These are phyloP conservation scores for Halocynthia aurantium DNA, from an alignment of 23 tunicate genomes.

Conservation along the genomic window DNA sequence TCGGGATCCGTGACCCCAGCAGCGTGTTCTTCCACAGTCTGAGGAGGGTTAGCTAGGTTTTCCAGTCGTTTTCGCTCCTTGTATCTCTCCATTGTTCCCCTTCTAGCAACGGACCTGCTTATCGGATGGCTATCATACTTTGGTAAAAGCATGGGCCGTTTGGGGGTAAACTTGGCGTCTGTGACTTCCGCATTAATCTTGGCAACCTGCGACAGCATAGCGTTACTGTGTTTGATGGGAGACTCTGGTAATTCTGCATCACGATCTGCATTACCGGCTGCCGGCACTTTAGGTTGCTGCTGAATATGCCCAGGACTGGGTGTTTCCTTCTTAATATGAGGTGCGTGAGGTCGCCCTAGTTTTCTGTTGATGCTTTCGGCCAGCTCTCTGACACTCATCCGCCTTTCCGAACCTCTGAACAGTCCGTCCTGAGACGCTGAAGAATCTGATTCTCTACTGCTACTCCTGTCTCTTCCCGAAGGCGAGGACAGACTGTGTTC, in stretches of 20 bases:
- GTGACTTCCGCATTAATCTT: not conserved
- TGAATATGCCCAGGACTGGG: not conserved
- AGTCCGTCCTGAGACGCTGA: slow-evolving; percentile 58
- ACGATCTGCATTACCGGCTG: not conserved
- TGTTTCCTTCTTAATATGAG: slow-evolving; percentile 11
- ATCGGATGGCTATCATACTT: slow-evolving; percentile 27
- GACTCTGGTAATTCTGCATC: not conserved
- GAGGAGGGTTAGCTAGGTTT: slow-evolving; percentile 13
- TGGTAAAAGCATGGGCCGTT: slow-evolving; percentile 23
- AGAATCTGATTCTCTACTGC: slow-evolving; percentile 78
- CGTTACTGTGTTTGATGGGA: not conserved
- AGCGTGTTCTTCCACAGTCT: slow-evolving; percentile 7
- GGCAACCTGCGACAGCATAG: not conserved
- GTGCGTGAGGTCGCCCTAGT: slow-evolving; percentile 29
- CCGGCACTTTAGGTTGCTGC: not conserved
- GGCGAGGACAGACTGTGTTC: slow-evolving; percentile 16
- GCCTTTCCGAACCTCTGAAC: slow-evolving; percentile 49
- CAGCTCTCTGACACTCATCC: slow-evolving; percentile 70
- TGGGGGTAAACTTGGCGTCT: not conserved
- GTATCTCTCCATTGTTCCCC: slow-evolving; percentile 75
- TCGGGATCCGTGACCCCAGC: slow-evolving; percentile 13
- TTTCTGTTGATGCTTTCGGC: slow-evolving; percentile 85
- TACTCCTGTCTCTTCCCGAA: slow-evolving; percentile 72
- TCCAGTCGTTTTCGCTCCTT: slow-evolving; percentile 35
- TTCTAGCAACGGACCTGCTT: slow-evolving; percentile 48